Conservation (phyloP, 2,888 invertebrate genomes). For the Acanthosepion esculentum region DNA sequence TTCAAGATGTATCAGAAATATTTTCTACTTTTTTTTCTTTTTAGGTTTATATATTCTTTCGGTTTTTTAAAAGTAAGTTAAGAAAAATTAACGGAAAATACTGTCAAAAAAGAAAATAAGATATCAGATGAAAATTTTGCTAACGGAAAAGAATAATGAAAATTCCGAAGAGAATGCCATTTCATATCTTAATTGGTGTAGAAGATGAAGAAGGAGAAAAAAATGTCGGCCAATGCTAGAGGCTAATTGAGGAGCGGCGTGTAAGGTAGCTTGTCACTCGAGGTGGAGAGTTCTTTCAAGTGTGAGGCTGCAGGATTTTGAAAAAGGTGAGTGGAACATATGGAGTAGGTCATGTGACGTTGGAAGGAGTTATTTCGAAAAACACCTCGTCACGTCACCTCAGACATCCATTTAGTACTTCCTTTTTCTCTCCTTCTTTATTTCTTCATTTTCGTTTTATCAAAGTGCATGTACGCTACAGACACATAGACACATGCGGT, state of each 20-base stretch:
- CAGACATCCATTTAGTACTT: background rate
- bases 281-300: slow-evolving; percentile 22
- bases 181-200: slow-evolving; percentile 33
- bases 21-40: background rate
- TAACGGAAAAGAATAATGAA: background rate
- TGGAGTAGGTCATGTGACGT: slow-evolving; percentile 33
- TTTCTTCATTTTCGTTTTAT: background rate
- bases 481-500: background rate
- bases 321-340: background rate
- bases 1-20: too few relatives aligned
- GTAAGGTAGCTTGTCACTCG: background rate
- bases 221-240: background rate
- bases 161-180: slow-evolving; percentile 17
- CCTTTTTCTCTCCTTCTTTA: background rate
- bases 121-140: background rate
- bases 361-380: background rate
- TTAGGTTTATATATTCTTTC: background rate
- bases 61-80: too few relatives aligned
- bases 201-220: background rate
- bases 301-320: background rate
- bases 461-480: background rate
- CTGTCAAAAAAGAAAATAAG: background rate
- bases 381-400: background rate
- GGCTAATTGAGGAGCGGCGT: background rate
- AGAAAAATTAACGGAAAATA: background rate